Evolutionary conservation across 2,797 vertebrate species (phyloP).

Genomic region (Ctenopoma multispine): DNA sequence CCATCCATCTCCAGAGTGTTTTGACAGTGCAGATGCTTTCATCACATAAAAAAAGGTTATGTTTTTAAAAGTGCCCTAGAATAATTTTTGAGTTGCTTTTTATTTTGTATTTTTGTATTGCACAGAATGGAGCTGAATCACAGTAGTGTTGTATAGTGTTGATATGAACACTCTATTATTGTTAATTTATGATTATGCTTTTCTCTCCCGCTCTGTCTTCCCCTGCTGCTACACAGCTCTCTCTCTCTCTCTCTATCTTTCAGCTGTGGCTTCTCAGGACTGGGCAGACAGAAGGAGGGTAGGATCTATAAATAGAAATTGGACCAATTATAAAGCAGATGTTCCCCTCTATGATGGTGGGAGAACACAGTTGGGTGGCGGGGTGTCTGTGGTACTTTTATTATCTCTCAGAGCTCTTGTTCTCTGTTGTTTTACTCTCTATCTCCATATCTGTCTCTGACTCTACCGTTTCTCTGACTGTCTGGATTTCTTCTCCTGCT

Average conservation of each 20-base stretch:
- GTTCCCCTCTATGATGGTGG: conserved; percentile 73
- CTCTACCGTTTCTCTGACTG: conserved; percentile 17
- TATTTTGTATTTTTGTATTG: conserved; percentile 29
- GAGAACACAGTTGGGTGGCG: conserved; percentile 47
- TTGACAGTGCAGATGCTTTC: conserved; percentile 3
- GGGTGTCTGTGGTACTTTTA: conserved; percentile 62
- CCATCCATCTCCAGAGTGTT: conserved; percentile 34
- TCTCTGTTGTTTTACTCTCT: conserved; percentile 46
- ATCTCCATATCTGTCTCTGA: conserved; percentile 22
- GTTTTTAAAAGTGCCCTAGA: conserved; percentile 26
- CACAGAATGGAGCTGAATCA: conserved; percentile 20
- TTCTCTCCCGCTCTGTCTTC: conserved; percentile 42
- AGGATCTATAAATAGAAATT: conserved; percentile 82
- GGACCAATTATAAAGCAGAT: conserved; percentile 84
- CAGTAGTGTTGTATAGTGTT: conserved; percentile 31
- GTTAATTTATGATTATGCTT: conserved; percentile 68
- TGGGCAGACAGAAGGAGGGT: conserved; percentile 77
- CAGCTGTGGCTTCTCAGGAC: conserved; percentile 72
- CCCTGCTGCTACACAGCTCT: conserved; percentile 41
- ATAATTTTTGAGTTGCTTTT: conserved; percentile 23
- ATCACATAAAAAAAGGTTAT: not conserved
- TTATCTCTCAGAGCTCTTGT: conserved; percentile 44
- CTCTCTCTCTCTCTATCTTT: conserved; percentile 38
- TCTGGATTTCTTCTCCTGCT: conserved; percentile 20
- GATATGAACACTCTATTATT: conserved; percentile 46